Evolutionary conservation across 2,888 invertebrate genomes (phyloP).

Genomic region (Chrysolina oricalcia): DNA sequence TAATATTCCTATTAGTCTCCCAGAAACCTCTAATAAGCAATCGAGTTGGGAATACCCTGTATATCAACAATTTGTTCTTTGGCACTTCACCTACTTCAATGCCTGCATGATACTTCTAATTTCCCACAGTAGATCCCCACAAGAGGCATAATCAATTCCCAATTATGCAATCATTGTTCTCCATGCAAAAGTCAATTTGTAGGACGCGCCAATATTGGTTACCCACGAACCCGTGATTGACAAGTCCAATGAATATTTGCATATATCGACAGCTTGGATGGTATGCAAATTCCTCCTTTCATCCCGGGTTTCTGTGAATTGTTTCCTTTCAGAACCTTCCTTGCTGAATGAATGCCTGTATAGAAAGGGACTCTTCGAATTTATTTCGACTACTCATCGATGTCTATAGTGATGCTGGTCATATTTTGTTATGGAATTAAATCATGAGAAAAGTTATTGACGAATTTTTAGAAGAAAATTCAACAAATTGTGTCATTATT

Average conservation of each 20-base stretch:
- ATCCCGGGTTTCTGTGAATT: neutral
- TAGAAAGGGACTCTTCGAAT: too few species aligned
- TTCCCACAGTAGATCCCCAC: constrained; percentile 3
- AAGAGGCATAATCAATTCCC: constrained; percentile 3
- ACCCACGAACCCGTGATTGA: constrained; percentile 28
- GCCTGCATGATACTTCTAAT: neutral
- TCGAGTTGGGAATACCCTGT: too few species aligned
- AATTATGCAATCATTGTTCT: constrained; percentile 37
- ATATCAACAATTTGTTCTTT: neutral
- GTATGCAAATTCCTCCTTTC: neutral
- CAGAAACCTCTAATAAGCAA: too few species aligned
- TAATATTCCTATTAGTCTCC: too few species aligned
- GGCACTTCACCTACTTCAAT: neutral
- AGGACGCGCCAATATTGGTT: constrained; percentile 19
- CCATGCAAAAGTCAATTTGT: constrained; percentile 39
- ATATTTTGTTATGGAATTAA: too few species aligned
- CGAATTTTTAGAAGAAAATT: too few species aligned
- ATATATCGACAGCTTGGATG: constrained; percentile 35
- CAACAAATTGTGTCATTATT: too few species aligned
- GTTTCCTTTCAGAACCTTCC: neutral
- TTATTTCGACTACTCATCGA: too few species aligned
- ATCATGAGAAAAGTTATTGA: too few species aligned
- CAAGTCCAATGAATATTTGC: constrained; percentile 32
- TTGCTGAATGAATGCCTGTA: neutral
- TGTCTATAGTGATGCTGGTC: too few species aligned